Evolutionary conservation across 2,888 invertebrate genomes (phyloP).

Genomic region (Agrotis clavis): DNA sequence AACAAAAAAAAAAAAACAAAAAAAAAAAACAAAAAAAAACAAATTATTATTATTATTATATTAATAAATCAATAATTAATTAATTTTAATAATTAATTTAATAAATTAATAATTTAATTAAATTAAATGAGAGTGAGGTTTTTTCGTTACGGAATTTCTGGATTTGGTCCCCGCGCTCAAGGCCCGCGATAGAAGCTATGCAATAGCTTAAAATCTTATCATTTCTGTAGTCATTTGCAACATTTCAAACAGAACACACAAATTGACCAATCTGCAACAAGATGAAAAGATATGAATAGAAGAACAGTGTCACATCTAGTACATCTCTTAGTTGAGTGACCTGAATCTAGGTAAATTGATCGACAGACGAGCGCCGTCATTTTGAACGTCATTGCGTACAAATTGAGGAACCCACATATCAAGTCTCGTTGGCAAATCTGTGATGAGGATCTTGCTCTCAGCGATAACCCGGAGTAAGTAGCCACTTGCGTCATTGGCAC

Average conservation of each 20-base stretch:
- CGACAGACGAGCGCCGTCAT: slow-evolving; percentile 81
- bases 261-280: slow-evolving; percentile 15
- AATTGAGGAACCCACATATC: slow-evolving; percentile 88
- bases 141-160: too few relatives aligned
- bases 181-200: too few relatives aligned
- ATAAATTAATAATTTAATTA: too few relatives aligned
- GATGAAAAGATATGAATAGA: slow-evolving; percentile 21
- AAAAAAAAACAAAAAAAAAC: too few relatives aligned
- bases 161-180: too few relatives aligned
- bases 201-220: too few relatives aligned
- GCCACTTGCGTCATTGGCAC: slow-evolving; percentile 62
- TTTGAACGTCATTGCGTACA: slow-evolving; percentile 76
- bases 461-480: slow-evolving; percentile 74
- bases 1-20: too few relatives aligned
- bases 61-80: too few relatives aligned
- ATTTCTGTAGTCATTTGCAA: background rate
- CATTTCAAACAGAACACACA: background rate
- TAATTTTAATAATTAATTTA: too few relatives aligned
- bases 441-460: slow-evolving; percentile 80
- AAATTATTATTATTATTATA: too few relatives aligned
- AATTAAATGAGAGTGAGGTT: too few relatives aligned
- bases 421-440: slow-evolving; percentile 81
- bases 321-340: slow-evolving; percentile 76
- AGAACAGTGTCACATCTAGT: slow-evolving; percentile 12
- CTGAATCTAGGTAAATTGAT: slow-evolving; percentile 85